Conservation (phyloP, 92 coral and sea anemone genomes). For the Epizoanthus illoricatus region DNA sequence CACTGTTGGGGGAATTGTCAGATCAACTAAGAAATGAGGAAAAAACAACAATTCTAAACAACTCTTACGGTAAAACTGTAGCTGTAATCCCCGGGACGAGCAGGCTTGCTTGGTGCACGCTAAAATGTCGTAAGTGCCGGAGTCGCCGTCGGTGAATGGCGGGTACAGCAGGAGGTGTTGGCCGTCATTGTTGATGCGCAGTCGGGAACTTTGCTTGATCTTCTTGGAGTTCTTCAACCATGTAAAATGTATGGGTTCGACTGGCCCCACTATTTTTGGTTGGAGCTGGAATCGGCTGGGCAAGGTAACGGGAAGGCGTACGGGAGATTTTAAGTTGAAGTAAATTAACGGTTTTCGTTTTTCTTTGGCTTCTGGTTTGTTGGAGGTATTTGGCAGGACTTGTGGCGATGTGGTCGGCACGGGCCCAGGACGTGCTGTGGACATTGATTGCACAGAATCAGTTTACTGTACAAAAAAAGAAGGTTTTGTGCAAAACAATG, state of each 20-base stretch:
- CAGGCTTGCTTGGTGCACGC: conserved; percentile 25
- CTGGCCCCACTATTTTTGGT: neutral
- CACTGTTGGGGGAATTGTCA: too few species aligned
- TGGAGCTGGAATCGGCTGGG: neutral
- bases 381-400: neutral
- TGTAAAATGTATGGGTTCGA: conserved; percentile 9
- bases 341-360: conserved; percentile 11
- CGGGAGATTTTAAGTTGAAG: conserved; percentile 29
- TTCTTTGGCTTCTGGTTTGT: neutral
- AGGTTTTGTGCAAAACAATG: too few species aligned
- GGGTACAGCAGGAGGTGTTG: conserved; percentile 7
- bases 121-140: conserved; percentile 7
- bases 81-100: conserved; percentile 21
- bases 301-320: conserved; percentile 5
- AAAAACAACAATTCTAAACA: too few species aligned
- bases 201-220: conserved; percentile 9
- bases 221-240: conserved; percentile 25
- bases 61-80: conserved; percentile 31
- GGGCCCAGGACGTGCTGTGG: neutral
- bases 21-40: too few species aligned
- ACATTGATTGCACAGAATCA: neutral
- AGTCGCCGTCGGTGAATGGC: conserved; percentile 22
- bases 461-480: too few species aligned
- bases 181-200: neutral
- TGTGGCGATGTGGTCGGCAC: neutral